Percentiles rank a stretch among this genome's conserved stretches.
These are phyloP conservation scores for Machaerirhynchus nigripectus DNA, from an alignment of 2,113 vertebrate species.

Conservation along the genomic window DNA sequence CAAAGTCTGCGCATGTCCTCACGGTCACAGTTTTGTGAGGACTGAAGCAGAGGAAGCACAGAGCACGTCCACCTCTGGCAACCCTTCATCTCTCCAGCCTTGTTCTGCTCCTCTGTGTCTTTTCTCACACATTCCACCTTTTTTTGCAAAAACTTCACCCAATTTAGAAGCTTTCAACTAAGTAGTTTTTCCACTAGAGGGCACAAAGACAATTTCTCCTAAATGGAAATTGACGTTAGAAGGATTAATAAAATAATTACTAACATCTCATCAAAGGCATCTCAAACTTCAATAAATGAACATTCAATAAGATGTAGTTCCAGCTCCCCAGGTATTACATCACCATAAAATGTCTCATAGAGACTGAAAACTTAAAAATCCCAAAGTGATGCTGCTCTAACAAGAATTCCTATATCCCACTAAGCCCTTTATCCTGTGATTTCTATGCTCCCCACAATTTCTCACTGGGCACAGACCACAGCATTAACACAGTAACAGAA, in stretches of 20 bases:
- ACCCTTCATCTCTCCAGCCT: not conserved
- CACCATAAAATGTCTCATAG: not conserved
- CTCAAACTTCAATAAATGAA: not conserved
- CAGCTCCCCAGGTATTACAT: not conserved
- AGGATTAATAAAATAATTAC: not conserved
- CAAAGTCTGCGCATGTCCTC: not conserved
- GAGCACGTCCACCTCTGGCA: rapidly evolving
- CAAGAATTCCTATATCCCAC: not conserved
- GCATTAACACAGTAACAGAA: not conserved
- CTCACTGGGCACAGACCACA: not conserved
- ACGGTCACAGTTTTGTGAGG: not conserved
- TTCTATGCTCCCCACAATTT: not conserved
- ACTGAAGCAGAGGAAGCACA: not conserved
- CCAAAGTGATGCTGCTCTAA: not conserved
- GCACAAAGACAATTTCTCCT: conserved; percentile 49
- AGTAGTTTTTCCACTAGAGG: conserved; percentile 58
- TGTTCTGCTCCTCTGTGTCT: not conserved
- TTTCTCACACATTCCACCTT: not conserved
- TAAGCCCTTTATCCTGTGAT: not conserved
- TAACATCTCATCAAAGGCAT: not conserved
- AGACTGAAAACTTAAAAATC: not conserved
- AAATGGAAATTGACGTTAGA: not conserved
- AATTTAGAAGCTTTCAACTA: not conserved
- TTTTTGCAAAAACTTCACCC: not conserved
- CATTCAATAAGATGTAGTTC: not conserved